Percentiles rank a stretch among this genome's conserved stretches.
Evolutionary conservation across 64 coral and sea anemone genomes (phyloP).

Genomic region (Actinia tenebrosa): DNA sequence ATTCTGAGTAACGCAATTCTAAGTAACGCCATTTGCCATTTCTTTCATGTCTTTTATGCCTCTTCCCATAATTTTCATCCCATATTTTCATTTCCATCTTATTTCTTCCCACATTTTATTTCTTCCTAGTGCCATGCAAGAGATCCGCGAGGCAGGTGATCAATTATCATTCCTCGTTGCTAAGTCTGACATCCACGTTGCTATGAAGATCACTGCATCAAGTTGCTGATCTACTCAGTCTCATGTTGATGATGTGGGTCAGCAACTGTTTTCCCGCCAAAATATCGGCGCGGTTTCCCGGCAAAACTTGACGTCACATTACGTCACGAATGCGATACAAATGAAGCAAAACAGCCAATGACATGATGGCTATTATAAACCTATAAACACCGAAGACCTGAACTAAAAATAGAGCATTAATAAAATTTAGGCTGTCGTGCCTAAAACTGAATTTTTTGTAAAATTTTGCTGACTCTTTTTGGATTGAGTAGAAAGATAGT

Average conservation of each 20-base stretch:
- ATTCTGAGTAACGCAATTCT: no score
- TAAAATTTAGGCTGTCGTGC: no score
- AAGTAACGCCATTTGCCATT: no score
- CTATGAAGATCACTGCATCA: slow-evolving; percentile 99
- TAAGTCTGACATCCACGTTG: slow-evolving; percentile 90
- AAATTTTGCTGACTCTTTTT: no score
- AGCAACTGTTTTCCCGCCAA: neutral
- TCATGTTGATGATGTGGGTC: no score
- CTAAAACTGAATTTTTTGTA: no score
- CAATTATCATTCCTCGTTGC: slow-evolving; percentile 93
- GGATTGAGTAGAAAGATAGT: no score
- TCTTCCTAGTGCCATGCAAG: slow-evolving; percentile 84
- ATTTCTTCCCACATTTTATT: slow-evolving; percentile 33
- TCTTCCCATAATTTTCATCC: neutral
- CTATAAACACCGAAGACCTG: no score
- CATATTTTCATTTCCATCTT: slow-evolving; percentile 13
- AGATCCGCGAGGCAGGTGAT: slow-evolving; percentile 84
- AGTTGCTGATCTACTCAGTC: slow-evolving; percentile 51
- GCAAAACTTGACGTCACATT: neutral
- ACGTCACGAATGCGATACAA: neutral
- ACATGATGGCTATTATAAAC: no score
- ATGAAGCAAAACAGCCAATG: no score
- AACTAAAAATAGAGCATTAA: no score
- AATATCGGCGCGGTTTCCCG: neutral
- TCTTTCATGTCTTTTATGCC: neutral